Percentiles rank a stretch among this genome's conserved stretches.
Conservation (phyloP, 2,797 vertebrate species). For the Craterocephalus amniculus region DNA sequence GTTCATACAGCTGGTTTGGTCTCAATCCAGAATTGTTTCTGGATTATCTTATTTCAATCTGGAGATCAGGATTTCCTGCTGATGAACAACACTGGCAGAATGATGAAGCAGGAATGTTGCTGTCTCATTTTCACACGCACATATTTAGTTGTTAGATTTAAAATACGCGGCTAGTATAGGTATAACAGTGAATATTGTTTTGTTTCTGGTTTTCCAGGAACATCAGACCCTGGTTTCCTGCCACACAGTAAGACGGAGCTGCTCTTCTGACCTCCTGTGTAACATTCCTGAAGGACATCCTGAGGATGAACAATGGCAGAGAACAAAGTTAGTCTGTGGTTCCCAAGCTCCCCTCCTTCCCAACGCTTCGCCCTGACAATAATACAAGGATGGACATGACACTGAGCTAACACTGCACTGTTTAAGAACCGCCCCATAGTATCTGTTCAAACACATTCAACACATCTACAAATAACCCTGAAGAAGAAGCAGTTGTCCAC, state of each 20-base stretch:
- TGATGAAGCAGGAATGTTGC: too few species aligned
- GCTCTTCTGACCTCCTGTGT: constrained; percentile 63
- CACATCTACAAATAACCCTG: background rate
- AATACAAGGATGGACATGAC: constrained; percentile 41
- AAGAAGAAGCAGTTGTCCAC: background rate
- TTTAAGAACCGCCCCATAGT: background rate
- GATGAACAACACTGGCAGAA: too few species aligned
- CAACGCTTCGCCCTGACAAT: constrained; percentile 31
- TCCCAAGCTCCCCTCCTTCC: constrained; percentile 82
- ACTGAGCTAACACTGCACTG: constrained; percentile 3
- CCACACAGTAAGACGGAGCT: constrained; percentile 46
- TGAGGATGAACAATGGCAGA: constrained; percentile 77
- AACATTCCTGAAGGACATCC: constrained; percentile 82
- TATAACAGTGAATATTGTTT: background rate
- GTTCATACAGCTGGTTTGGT: too few species aligned
- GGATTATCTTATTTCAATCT: too few species aligned
- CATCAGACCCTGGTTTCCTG: constrained; percentile 44
- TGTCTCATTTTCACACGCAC: background rate
- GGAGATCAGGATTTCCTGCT: too few species aligned
- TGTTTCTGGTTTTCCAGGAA: constrained; percentile 31
- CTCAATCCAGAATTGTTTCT: too few species aligned
- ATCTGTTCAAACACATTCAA: background rate
- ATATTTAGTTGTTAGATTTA: background rate
- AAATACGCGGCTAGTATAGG: background rate
- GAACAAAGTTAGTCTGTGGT: constrained; percentile 77